phyloP scores from a whole-genome alignment of 2,113 vertebrate genomes.

The Bos taurus region DNA sequence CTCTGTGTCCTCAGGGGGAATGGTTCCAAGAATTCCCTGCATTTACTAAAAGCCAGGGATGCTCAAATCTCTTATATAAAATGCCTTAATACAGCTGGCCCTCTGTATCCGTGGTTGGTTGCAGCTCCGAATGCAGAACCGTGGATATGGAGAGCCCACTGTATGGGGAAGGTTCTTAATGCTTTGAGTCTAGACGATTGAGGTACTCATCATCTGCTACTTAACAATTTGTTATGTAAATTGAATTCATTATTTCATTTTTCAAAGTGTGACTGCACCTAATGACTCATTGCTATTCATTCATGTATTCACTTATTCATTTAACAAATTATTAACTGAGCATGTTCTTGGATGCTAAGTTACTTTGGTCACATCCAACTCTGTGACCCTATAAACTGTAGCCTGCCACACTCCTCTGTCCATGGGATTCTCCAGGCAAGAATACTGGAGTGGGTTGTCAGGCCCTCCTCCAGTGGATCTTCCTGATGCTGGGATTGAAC shows the following conservation, averaged over 20 bases:
- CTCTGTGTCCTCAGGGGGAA: neutral
- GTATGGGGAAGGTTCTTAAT: neutral
- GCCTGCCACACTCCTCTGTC: neutral
- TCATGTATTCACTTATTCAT: neutral
- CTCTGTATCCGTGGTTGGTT: neutral
- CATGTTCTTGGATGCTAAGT: neutral
- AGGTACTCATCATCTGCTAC: neutral
- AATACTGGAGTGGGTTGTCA: neutral
- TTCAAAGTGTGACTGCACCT: neutral
- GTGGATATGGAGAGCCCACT: neutral
- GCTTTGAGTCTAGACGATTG: neutral
- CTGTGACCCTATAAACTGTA: neutral
- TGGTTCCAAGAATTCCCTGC: neutral
- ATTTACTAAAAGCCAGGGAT: neutral
- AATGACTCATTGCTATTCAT: neutral
- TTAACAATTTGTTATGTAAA: neutral
- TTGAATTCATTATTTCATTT: conserved; percentile 11
- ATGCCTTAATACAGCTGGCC: neutral
- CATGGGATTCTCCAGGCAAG: neutral
- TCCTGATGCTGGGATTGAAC: neutral
- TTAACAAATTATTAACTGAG: neutral
- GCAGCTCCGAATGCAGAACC: accelerated
- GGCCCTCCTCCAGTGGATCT: neutral
- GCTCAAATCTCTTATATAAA: neutral
- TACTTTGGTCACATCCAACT: neutral